Percentiles rank a stretch among this genome's conserved stretches.
phyloP scores from a whole-genome alignment of 1,140 invertebrate species.

The Drosophila leontia region DNA sequence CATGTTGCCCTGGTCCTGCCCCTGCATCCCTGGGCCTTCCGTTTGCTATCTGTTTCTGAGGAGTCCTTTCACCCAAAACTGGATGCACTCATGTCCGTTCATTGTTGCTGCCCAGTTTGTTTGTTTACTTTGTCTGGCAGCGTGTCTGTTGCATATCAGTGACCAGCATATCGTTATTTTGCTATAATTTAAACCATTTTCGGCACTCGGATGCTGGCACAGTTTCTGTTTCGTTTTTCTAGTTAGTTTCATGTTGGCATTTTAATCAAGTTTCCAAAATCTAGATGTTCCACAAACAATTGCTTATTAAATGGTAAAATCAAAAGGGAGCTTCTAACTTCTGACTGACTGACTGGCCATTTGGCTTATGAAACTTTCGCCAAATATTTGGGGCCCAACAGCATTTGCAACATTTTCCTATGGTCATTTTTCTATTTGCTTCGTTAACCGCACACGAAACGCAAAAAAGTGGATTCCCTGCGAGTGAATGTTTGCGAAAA shows the following conservation, averaged over 20 bases:
- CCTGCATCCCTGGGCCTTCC: conserved; percentile 8
- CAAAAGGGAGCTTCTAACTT: conserved; percentile 43
- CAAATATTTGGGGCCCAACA: conserved; percentile 62
- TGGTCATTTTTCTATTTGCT: conserved; percentile 72
- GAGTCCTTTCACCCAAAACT: conserved; percentile 23
- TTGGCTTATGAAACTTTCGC: conserved; percentile 68
- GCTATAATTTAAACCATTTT: conserved; percentile 59
- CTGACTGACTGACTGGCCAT: conserved; percentile 32
- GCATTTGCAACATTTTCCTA: conserved; percentile 50
- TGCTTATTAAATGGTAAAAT: conserved; percentile 50
- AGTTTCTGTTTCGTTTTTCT: conserved; percentile 36
- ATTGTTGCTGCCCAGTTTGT: conserved; percentile 36
- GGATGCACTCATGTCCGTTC: conserved; percentile 36
- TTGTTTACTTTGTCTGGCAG: conserved; percentile 42
- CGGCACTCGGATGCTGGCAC: conserved; percentile 16
- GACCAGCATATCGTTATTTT: conserved; percentile 54
- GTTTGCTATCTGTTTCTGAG: conserved; percentile 21
- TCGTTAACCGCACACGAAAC: conserved; percentile 74
- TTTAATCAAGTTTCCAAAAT: conserved; percentile 66
- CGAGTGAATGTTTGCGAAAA: conserved; percentile 69
- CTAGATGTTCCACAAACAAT: conserved; percentile 22
- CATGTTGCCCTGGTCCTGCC: conserved; percentile 21
- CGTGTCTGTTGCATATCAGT: conserved; percentile 70
- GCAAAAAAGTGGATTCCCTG: conserved; percentile 41
- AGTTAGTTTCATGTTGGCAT: conserved; percentile 33